Conservation (phyloP, 2,888 invertebrate genomes). For the Agonopterix alstromeriana region DNA sequence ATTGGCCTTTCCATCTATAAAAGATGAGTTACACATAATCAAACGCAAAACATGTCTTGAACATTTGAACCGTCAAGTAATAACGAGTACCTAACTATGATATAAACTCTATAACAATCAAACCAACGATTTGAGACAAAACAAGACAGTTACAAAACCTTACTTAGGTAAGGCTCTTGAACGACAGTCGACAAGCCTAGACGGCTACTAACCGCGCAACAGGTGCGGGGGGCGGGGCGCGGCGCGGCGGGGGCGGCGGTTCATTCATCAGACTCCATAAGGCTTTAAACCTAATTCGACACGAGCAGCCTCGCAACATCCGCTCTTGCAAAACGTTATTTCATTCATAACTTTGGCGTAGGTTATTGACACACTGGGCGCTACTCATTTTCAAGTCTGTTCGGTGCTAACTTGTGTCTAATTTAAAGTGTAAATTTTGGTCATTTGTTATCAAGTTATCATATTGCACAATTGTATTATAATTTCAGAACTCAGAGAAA, state of each 20-base stretch:
- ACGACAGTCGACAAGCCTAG: not conserved
- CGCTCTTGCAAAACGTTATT: slow-evolving; percentile 76
- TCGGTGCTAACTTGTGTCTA: too few relatives aligned
- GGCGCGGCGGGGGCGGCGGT: slow-evolving; percentile 30
- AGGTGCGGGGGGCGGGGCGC: slow-evolving; percentile 16
- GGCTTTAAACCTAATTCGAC: slow-evolving; percentile 76
- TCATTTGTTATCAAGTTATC: slow-evolving; percentile 7
- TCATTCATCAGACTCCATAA: slow-evolving; percentile 75
- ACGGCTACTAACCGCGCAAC: not conserved
- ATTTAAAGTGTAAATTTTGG: not conserved
- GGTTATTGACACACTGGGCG: slow-evolving; percentile 43
- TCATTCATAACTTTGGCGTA: slow-evolving; percentile 69
- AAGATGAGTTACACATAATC: too few relatives aligned
- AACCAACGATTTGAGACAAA: not conserved
- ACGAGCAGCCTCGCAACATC: slow-evolving; percentile 74
- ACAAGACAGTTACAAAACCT: not conserved
- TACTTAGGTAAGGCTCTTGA: too few relatives aligned
- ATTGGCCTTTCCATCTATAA: too few relatives aligned
- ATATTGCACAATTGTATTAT: too few relatives aligned
- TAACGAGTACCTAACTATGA: not conserved
- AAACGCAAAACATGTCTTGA: too few relatives aligned
- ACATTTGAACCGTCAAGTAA: too few relatives aligned
- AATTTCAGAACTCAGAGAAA: too few relatives aligned
- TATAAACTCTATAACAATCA: too few relatives aligned
- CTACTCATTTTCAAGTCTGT: slow-evolving; percentile 2